Conservation (phyloP, 1,140 invertebrate species). For the Coelopa frigida region DNA sequence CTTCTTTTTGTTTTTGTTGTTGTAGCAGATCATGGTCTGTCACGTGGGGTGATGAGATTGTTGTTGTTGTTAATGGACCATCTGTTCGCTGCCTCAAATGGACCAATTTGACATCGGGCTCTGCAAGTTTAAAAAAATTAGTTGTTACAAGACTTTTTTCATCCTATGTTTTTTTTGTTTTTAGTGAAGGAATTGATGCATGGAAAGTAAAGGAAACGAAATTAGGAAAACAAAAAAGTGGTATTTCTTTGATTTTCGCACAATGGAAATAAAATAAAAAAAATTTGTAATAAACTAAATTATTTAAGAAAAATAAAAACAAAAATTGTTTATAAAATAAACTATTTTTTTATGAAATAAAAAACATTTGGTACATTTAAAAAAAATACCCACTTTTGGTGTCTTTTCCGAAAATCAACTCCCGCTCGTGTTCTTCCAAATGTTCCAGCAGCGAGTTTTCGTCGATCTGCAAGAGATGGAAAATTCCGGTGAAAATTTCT, state of each 20-base stretch:
- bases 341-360: no score
- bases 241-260: no score
- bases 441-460: slow-evolving; percentile 32
- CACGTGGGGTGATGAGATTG: not conserved
- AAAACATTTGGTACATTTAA: not conserved
- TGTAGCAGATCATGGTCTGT: not conserved
- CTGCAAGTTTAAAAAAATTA: slow-evolving; percentile 27
- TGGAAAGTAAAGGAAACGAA: no score
- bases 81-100: slow-evolving; percentile 22
- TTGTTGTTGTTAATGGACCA: not conserved
- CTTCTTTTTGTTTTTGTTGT: not conserved
- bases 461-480: slow-evolving; percentile 30
- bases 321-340: no score
- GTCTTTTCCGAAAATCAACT: slow-evolving; percentile 35
- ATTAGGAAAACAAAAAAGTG: no score
- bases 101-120: slow-evolving; percentile 35
- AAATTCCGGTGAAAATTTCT: slow-evolving; percentile 2
- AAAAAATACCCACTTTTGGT: slow-evolving; percentile 21
- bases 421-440: slow-evolving; percentile 34
- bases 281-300: no score
- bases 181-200: no score
- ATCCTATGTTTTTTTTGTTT: no score
- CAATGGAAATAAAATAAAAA: no score
- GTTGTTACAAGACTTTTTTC: not conserved
- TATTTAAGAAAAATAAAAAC: no score